Evolutionary conservation across 2,113 vertebrate genomes (phyloP).

Genomic region (Notiomystis cincta): DNA sequence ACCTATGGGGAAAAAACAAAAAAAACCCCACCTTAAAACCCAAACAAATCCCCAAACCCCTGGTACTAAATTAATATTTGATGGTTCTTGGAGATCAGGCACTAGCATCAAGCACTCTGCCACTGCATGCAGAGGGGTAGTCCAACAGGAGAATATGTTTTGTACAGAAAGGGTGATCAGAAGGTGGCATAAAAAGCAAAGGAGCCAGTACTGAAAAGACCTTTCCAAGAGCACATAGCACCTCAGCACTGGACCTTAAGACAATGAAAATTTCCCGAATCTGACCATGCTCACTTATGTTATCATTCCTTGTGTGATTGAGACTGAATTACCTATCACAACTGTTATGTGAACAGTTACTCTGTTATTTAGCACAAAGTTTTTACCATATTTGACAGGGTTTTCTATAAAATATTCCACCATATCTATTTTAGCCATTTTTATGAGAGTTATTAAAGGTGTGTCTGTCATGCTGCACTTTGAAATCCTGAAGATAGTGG

Average conservation of each 20-base stretch:
- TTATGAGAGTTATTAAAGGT: background rate
- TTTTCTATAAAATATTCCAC: background rate
- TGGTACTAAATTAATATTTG: background rate
- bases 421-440: background rate
- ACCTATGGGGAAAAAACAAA: rapidly evolving
- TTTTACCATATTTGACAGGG: background rate
- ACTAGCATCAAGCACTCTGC: background rate
- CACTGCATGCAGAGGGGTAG: background rate
- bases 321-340: background rate
- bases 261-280: background rate
- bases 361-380: background rate
- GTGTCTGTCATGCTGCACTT: background rate
- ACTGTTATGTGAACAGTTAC: background rate
- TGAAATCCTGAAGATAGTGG: background rate
- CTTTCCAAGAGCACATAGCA: background rate
- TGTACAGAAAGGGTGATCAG: background rate
- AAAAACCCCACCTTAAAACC: background rate
- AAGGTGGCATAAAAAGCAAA: background rate
- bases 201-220: background rate
- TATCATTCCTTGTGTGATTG: background rate
- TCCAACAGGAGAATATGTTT: background rate
- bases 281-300: background rate
- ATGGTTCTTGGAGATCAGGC: background rate
- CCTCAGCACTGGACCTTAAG: background rate
- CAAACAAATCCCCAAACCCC: rapidly evolving